Evolutionary conservation across 2,113 vertebrate species (phyloP), one percentile per base, ranked within the genome.

Genomic region (Thamnophis sirtalis): DNA sequence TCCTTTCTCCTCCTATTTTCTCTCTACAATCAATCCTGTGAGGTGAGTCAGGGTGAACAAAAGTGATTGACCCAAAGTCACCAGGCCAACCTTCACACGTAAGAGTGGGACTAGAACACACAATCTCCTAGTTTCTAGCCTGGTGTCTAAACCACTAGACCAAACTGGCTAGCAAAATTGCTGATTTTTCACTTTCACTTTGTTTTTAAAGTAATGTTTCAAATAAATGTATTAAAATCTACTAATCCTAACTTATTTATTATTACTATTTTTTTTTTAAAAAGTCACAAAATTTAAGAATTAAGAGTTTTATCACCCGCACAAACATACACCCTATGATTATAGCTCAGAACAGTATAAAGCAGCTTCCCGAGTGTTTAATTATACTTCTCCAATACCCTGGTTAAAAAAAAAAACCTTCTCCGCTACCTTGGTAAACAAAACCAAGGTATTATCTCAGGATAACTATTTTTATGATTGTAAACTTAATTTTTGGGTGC

Each of bases 381-480:
- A 80, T 80, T 80, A 80, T 19, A 38, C 33, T 80, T 38, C 73
- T 80, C 28, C 1, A 3, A 28, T n/a, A 88, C 90, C 73, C 95
- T 95, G 91, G 13, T 51, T 2, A 53, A 53, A 17, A 48, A 68
- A 11, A 53, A 53, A 17, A 48, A 68, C 43, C 43, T n/a, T n/a
- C 58, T 63, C 68, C 1, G 13, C 68, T 33, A 89, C 89, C 84
- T 95, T 95, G 90, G 6, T 28, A 93, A 84, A 51, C 4, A 50
- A 68, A 95, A 28, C 11, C 11, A 89, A 92, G 51, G 88, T 55
- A 89, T 11, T 91, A 33, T 88, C 93, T 91, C 91, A 49, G 87
- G 21, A 90, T 53, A 53, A 53, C 80, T 88, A 43, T 88, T 88
- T 19, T 92, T 33, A 58, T 43, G 54, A 19, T 38, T 60, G 68